phyloP scores from a whole-genome alignment of 1,140 invertebrate species.

The Zophobas morio region DNA sequence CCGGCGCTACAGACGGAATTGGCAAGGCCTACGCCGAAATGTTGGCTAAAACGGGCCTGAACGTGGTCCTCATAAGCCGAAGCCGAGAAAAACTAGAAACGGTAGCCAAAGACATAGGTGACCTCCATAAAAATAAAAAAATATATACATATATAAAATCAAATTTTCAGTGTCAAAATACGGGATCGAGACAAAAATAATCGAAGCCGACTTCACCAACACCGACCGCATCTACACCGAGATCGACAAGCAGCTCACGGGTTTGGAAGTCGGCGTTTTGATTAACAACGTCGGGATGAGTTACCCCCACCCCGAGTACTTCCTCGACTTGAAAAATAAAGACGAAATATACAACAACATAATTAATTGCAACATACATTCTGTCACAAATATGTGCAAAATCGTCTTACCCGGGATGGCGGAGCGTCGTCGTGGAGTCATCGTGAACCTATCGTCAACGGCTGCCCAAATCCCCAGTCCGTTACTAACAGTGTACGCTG shows the following conservation, averaged over 20 bases:
- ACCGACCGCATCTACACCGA: constrained; percentile 80
- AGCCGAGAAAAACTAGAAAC: constrained; percentile 85
- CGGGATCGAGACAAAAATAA: constrained; percentile 84
- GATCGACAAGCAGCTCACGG: constrained; percentile 81
- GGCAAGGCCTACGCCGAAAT: constrained; percentile 91
- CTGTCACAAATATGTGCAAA: constrained; percentile 86
- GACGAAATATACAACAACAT: constrained; percentile 73
- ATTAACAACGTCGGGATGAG: constrained; percentile 97
- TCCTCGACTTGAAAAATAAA: constrained; percentile 78
- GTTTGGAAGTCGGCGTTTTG: constrained; percentile 91
- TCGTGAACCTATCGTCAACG: constrained; percentile 94
- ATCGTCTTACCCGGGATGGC: constrained; percentile 93
- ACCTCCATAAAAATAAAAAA: constrained; percentile 58
- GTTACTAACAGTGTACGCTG: constrained; percentile 89
- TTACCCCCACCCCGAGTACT: constrained; percentile 90
- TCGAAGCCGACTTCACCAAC: constrained; percentile 89
- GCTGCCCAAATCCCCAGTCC: constrained; percentile 86
- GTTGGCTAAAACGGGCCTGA: constrained; percentile 85
- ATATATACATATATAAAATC: not conserved
- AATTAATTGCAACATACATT: constrained; percentile 81
- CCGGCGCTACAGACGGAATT: constrained; percentile 93
- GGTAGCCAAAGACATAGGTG: constrained; percentile 87
- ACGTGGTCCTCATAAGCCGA: constrained; percentile 92
- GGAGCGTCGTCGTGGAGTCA: constrained; percentile 84
- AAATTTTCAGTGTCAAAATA: constrained; percentile 74